These are phyloP conservation scores for Nomada lathburiana DNA, from an alignment of 2,888 invertebrate genomes.

Conservation along the genomic window DNA sequence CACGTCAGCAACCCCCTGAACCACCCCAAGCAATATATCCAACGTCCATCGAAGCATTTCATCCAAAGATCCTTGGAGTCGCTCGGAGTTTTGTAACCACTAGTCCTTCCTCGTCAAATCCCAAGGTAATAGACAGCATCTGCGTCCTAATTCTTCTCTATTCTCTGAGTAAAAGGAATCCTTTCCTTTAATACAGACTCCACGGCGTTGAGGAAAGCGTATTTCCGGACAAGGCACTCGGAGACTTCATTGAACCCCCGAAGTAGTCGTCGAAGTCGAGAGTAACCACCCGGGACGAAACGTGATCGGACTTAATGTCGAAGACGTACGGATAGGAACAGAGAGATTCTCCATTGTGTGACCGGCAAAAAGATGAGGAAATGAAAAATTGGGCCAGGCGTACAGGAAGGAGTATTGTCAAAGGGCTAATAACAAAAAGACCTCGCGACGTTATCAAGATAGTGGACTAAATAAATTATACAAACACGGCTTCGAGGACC, in stretches of 20 bases:
- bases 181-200: slow-evolving; percentile 41
- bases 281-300: slow-evolving; percentile 23
- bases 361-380: slow-evolving; percentile 3
- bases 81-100: not conserved
- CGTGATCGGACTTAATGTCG: slow-evolving; percentile 57
- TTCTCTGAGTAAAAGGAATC: slow-evolving; percentile 30
- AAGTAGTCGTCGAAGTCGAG: slow-evolving; percentile 31
- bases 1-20: not conserved
- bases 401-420: slow-evolving; percentile 45
- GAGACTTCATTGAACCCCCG: slow-evolving; percentile 38
- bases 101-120: slow-evolving; percentile 22
- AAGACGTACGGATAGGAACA: slow-evolving; percentile 6
- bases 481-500: too few relatives aligned
- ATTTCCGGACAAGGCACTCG: slow-evolving; percentile 45
- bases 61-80: slow-evolving; percentile 20
- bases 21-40: not conserved
- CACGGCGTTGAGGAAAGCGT: slow-evolving; percentile 31
- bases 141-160: too few relatives aligned
- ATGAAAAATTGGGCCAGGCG: slow-evolving; percentile 10
- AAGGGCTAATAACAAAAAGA: slow-evolving; percentile 30
- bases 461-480: too few relatives aligned
- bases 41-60: not conserved
- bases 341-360: slow-evolving; percentile 5
- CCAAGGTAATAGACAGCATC: not conserved
- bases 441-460: too few relatives aligned